Evolutionary conservation across 2,888 invertebrate genomes (phyloP), one percentile per base, ranked within the genome.

Genomic region (Drosophila borborema): DNA sequence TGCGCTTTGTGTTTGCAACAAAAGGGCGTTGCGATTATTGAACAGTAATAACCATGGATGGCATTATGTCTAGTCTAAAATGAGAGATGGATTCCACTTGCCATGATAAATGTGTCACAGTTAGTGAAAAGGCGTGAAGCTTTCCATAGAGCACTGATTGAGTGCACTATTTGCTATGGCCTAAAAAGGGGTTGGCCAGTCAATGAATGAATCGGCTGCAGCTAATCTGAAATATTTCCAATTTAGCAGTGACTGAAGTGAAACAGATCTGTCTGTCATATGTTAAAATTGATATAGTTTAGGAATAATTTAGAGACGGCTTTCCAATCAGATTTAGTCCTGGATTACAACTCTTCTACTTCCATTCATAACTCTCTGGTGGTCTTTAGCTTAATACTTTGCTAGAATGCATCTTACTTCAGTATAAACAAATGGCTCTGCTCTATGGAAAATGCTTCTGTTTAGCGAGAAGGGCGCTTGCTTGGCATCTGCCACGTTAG

Each of bases 1-100:
- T 60, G 34, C 54, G 56, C 63, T 45, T 63, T 74, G 80, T 79
- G 65, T 41, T 48, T 64, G 80, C 77, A 77, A 66, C 64, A 66
- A 64, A 63, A 79, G 65, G 60, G 77, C 51, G 76, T 66, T 63
- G 60, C 76, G 70, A 65, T 65, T 79, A 79, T 79, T 64, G 64
- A 64, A 65, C 75, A 54, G 59, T 43, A 55, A 61, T 51, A 18
- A 53, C 55, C 56, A 36, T 9, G 56, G 23, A 36, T 10, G 56
- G 23, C 34, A 41, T 48, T 23, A 49, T 64, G 62, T n/a, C 20
- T 8, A 12, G n/a, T 45, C 36, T 16, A 12, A n/a, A 23, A n/a
- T 20, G n/a, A 28, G 40, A 40, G 31, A 12, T 12, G 46, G 23
- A 23, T 3, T 12, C 49, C 70, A 69, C 70, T 67, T n/a, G 67